Evolutionary conservation across 2,888 invertebrate species (phyloP).

Genomic region (Mesopsocus fuscifrons): DNA sequence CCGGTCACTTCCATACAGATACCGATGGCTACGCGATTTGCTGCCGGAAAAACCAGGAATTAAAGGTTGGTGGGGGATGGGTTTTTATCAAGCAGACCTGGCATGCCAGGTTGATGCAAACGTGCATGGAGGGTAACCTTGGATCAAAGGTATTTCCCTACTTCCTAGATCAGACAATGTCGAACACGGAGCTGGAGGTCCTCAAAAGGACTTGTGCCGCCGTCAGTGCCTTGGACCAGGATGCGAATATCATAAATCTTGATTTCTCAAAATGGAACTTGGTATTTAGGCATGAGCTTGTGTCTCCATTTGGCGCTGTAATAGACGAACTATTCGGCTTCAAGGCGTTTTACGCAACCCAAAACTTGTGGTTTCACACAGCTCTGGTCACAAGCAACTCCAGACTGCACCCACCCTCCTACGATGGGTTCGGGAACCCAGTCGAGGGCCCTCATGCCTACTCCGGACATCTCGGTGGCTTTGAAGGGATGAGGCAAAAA

Average conservation of each 20-base stretch:
- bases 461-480: not conserved
- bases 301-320: not conserved
- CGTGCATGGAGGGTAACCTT: not conserved
- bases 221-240: not conserved
- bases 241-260: not conserved
- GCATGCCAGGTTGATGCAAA: not conserved
- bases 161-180: not conserved
- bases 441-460: not conserved
- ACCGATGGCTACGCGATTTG: not conserved
- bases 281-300: not conserved
- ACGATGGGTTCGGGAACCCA: not conserved
- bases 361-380: not conserved
- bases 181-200: not conserved
- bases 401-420: not conserved
- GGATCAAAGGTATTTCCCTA: not conserved
- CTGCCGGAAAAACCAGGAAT: not conserved
- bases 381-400: not conserved
- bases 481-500: constrained; percentile 3
- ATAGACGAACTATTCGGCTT: not conserved
- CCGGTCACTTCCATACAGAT: not conserved
- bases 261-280: not conserved
- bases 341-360: not conserved
- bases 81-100: not conserved
- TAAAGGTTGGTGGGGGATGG: not conserved
- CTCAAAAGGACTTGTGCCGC: not conserved